Evolutionary conservation across 2,797 vertebrate genomes (phyloP), one percentile per base, ranked within the genome.

Genomic region (Rhinoraja longicauda): DNA sequence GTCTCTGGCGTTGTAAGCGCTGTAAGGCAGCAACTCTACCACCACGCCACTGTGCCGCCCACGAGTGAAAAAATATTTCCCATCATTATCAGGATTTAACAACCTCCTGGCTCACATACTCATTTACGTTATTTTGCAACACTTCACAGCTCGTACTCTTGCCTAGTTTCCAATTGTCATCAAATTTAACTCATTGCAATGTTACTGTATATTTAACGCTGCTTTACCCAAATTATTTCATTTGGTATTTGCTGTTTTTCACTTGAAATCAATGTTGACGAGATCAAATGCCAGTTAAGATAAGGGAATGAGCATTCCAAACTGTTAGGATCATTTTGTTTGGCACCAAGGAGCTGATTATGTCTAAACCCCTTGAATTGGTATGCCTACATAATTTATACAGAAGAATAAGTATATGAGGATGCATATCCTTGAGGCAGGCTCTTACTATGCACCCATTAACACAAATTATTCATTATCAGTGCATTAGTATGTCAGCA

Each of bases 381-480:
- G 9, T 88, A 21, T 88, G 64, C 62, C 7, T 67, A 21, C 36
- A 36, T 88, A 88, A n/a, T 67, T 88, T 88, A 67, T 88, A 67
- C 29, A 64, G 59, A 64, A 88, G 36, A 59, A 88, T 36, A 88
- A 67, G 59, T 67, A 21, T 64, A 67, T 32, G 7, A 88, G 59
- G 17, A 88, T 67, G 62, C n/a, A 88, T 67, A 15, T 88, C n/a
- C 84, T 88, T 88, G 84, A 88, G 84, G 62, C 59, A 88, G 19
- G 64, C n/a, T 67, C 9, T 88, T 88, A 67, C 24, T 88, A 88
- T 88, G 62, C 64, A 9, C n/a, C 59, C 64, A 67, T 88, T 88
- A 67, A 36, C n/a, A 88, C n/a, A 88, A 84, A 88, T 88, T 88
- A 67, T 88, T 88, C 84, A 88, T 88, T 88, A 88, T 88, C 19